Evolutionary conservation across 2,113 vertebrate genomes (phyloP), one percentile per base, ranked within the genome.

Genomic region (Chaetodon trifascialis): DNA sequence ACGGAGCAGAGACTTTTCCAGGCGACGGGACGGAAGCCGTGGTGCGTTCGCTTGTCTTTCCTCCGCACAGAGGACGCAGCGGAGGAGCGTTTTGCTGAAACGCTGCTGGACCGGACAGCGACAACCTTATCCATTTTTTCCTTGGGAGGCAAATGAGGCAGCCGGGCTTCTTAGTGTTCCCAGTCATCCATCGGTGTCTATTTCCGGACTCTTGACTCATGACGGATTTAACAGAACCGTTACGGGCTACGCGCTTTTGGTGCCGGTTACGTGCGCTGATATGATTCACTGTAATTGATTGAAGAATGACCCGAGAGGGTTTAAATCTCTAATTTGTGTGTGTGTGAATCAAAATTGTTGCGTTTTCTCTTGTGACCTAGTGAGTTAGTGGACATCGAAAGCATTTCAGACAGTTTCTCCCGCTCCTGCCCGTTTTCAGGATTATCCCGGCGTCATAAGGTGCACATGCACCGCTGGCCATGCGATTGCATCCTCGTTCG

Each of bases 81-180:
- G 36, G 40, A 84, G 72, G 21, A 73, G 60, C 68, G n/a, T 30
- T 67, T 71, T 40, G 14, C 87, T 92, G 84, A 87, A 30, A 92
- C 76, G 72, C 79, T 56, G 62, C 91, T 92, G 90, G 90, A 91
- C 80, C 60, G 88, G 88, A 92, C 90, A 92, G 89, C 70, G 76
- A 79, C 86, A 16, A 11, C 11, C 59, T 17, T 23, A 5, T 73
- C 52, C 11, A 38, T 30, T 71, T 55, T 70, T 68, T 38, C 34
- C 44, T 23, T 15, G 58, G n/a, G 70, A 80, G 54, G 77, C 71
- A 60, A 67, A 66, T 17, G 73, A 82, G 55, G 21, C 70, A 73
- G n/a, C 59, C 10, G 56, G 89, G 74, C 14, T 85, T 86, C 12
- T 78, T 66, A 4, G 19, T 82, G 51, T 68, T 83, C 12, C 59